Evolutionary conservation across 2,888 invertebrate species (phyloP).

Genomic region (Drosophila setosimentum): DNA sequence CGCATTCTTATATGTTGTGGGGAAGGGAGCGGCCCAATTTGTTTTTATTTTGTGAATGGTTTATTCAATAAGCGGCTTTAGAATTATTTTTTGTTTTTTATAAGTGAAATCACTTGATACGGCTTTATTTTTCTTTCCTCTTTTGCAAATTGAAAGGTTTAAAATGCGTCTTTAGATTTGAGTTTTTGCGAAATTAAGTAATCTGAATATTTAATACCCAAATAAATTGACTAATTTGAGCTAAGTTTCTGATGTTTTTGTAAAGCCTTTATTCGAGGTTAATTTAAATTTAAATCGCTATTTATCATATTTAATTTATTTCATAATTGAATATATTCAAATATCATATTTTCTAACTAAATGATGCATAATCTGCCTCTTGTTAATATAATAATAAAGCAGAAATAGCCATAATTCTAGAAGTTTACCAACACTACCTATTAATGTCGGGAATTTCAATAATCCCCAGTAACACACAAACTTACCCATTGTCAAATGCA

Average conservation of each 20-base stretch:
- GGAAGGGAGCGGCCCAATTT: conserved; percentile 11
- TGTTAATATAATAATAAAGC: conserved; percentile 2
- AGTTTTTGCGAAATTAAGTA: background rate
- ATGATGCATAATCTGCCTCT: background rate
- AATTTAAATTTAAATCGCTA: background rate
- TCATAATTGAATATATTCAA: background rate
- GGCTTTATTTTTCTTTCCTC: background rate
- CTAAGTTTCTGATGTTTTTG: conserved; percentile 3
- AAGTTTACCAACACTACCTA: conserved; percentile 23
- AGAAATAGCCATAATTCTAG: conserved; percentile 1
- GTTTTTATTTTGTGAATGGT: background rate
- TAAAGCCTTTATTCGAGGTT: background rate
- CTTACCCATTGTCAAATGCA: conserved; percentile 40
- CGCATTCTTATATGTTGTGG: conserved; percentile 30
- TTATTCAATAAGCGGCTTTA: conserved; percentile 15
- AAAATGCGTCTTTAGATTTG: background rate
- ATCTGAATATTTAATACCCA: background rate
- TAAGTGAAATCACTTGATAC: conserved; percentile 1
- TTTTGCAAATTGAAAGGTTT: conserved; percentile 12
- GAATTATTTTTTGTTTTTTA: conserved; percentile 6
- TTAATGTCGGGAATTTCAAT: conserved; percentile 49
- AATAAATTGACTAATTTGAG: conserved; percentile 16
- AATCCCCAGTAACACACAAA: conserved; percentile 17
- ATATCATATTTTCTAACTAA: background rate
- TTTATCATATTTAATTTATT: background rate